A percentile compares a stretch with the other conserved stretches of the same genome.
Conservation (phyloP, 2,888 invertebrate species). For the Drosophila demipolita region DNA sequence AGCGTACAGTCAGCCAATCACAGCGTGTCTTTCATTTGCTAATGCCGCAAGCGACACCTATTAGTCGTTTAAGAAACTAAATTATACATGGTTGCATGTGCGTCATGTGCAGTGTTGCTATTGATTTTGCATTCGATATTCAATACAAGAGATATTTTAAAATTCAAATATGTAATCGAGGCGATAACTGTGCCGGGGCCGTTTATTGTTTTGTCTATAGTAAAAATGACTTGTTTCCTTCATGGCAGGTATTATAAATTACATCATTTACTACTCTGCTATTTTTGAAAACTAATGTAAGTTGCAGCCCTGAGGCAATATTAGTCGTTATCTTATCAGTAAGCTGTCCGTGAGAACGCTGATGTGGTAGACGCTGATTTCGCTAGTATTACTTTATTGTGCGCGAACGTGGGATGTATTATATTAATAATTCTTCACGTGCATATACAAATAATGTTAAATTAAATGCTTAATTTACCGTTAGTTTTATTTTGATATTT, state of each 20-base stretch:
- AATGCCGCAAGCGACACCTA: slow-evolving; percentile 63
- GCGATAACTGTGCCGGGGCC: slow-evolving; percentile 12
- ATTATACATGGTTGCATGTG: slow-evolving; percentile 43
- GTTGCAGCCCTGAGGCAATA: slow-evolving; percentile 51
- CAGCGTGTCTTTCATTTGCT: slow-evolving; percentile 67
- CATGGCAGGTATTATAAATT: not conserved
- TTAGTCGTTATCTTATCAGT: slow-evolving; percentile 64
- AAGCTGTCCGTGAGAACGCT: slow-evolving; percentile 25
- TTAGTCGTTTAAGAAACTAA: slow-evolving; percentile 60
- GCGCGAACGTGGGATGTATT: slow-evolving; percentile 51
- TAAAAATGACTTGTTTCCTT: not conserved
- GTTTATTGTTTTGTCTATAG: slow-evolving; percentile 3
- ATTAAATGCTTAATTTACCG: slow-evolving; percentile 22
- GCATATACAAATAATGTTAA: slow-evolving; percentile 4
- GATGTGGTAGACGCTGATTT: slow-evolving; percentile 40
- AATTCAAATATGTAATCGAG: slow-evolving; percentile 38
- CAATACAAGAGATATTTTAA: not conserved
- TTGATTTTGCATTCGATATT: slow-evolving; percentile 35
- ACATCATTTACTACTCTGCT: not conserved
- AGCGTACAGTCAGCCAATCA: slow-evolving; percentile 75
- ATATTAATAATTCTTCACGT: slow-evolving; percentile 27
- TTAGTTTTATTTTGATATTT: slow-evolving; percentile 12
- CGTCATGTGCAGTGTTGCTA: slow-evolving; percentile 37
- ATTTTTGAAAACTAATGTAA: not conserved
- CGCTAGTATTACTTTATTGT: slow-evolving; percentile 67